These are phyloP conservation scores for Sebastes nivosus DNA, from an alignment of 2,797 vertebrate genomes.

Conservation along the genomic window DNA sequence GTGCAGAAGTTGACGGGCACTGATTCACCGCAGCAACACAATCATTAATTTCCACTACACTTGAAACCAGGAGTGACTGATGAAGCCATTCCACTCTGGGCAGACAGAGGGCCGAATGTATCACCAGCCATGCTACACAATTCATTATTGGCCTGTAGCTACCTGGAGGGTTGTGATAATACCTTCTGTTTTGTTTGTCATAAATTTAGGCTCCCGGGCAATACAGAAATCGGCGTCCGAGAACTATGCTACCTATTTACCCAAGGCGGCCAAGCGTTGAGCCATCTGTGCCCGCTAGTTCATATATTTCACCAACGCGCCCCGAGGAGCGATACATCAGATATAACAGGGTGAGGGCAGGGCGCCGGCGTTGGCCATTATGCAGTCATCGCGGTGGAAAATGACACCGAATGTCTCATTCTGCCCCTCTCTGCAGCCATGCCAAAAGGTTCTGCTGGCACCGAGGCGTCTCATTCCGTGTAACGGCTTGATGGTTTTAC, in stretches of 20 bases:
- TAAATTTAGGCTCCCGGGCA: conserved; percentile 65
- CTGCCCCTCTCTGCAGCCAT: conserved; percentile 9
- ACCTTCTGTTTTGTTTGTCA: conserved; percentile 72
- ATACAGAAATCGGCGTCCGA: conserved; percentile 35
- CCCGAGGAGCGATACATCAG: conserved; percentile 59
- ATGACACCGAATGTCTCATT: conserved; percentile 53
- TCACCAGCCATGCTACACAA: conserved; percentile 45
- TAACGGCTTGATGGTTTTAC: conserved; percentile 52
- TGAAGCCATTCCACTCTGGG: conserved; percentile 55
- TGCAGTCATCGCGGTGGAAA: conserved; percentile 46
- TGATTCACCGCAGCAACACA: conserved; percentile 48
- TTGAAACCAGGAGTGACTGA: conserved; percentile 58
- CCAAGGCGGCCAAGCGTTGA: conserved; percentile 56
- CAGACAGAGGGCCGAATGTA: conserved; percentile 53
- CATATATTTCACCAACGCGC: conserved; percentile 55
- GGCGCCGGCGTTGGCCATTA: conserved; percentile 29
- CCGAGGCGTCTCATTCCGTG: conserved; percentile 19
- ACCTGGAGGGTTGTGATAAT: conserved; percentile 71
- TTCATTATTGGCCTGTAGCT: conserved; percentile 65
- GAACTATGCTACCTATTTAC: conserved; percentile 66
- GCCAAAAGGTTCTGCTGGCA: conserved; percentile 39
- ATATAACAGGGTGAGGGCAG: conserved; percentile 46
- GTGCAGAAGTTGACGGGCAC: conserved; percentile 25
- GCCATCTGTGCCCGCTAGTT: conserved; percentile 62
- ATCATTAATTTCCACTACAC: conserved; percentile 39